Percentiles rank a stretch among this genome's conserved stretches.
phyloP scores from a whole-genome alignment of 2,888 invertebrate species.

The Microctonus aethiopoides region DNA sequence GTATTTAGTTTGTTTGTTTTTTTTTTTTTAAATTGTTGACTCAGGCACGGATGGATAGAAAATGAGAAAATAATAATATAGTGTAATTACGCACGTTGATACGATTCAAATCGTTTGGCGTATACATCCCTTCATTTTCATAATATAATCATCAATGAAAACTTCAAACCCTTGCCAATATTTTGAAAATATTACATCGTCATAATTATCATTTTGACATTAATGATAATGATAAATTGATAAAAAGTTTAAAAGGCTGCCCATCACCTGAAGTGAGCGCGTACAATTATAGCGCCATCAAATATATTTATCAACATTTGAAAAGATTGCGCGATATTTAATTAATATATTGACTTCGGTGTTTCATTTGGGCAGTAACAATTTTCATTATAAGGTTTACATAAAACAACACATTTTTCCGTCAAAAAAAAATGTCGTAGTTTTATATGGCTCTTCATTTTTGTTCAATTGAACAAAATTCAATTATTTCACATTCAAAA shows the following conservation, averaged over 20 bases:
- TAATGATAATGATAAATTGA: neutral
- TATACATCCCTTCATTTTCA: conserved; percentile 9
- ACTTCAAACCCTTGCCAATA: conserved; percentile 19
- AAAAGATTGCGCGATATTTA: conserved; percentile 32
- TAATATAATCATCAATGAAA: neutral
- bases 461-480: neutral
- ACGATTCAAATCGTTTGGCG: conserved; percentile 17
- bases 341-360: conserved; percentile 52
- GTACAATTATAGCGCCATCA: conserved; percentile 22
- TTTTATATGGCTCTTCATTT: conserved; percentile 25
- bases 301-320: conserved; percentile 32
- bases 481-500: no score
- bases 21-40: conserved; percentile 41
- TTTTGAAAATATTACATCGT: neutral
- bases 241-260: conserved; percentile 27
- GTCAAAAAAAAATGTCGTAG: conserved; percentile 31
- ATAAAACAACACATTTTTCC: conserved; percentile 24
- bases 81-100: neutral
- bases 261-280: conserved; percentile 36
- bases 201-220: neutral
- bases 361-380: conserved; percentile 55
- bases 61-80: conserved; percentile 5
- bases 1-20: conserved; percentile 48
- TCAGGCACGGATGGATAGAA: conserved; percentile 48
- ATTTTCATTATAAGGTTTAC: conserved; percentile 40